These are phyloP conservation scores for Cephus rjabovi DNA, from an alignment of 2,888 invertebrate species.

Conservation along the genomic window DNA sequence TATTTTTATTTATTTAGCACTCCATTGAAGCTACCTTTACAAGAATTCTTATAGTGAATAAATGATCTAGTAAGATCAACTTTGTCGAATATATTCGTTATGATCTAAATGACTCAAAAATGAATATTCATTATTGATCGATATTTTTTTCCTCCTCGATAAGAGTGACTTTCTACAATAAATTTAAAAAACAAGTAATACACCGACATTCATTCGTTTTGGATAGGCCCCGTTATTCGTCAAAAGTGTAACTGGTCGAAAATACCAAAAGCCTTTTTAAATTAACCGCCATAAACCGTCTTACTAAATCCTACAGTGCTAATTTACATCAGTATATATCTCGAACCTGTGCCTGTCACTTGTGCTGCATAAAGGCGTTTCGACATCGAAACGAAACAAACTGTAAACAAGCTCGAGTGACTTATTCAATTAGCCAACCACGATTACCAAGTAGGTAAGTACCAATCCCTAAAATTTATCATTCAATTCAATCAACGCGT, in stretches of 20 bases:
- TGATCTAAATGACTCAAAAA: not conserved
- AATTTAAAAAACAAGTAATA: not conserved
- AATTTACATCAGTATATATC: not conserved
- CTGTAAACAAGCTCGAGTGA: not conserved
- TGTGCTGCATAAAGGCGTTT: not conserved
- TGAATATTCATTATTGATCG: not conserved
- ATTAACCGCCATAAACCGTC: not conserved
- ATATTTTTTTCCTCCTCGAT: not conserved
- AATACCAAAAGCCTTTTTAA: not conserved
- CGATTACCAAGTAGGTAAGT: not conserved
- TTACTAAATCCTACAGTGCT: not conserved
- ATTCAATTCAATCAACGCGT: not conserved
- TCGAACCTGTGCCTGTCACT: not conserved
- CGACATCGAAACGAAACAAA: not conserved
- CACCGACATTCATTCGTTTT: not conserved
- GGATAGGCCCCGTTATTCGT: not conserved
- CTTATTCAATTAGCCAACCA: not conserved
- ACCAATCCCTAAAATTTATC: not conserved
- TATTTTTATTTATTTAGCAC: not conserved
- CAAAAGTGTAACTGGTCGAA: not conserved
- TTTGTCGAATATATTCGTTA: not conserved
- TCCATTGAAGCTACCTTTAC: not conserved
- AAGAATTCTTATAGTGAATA: not conserved
- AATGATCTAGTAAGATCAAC: not conserved
- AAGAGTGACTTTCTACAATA: not conserved